Base-by-base conservation (phyloP, 2,888 invertebrate genomes). In the Hypomecis atomaria region DNA sequence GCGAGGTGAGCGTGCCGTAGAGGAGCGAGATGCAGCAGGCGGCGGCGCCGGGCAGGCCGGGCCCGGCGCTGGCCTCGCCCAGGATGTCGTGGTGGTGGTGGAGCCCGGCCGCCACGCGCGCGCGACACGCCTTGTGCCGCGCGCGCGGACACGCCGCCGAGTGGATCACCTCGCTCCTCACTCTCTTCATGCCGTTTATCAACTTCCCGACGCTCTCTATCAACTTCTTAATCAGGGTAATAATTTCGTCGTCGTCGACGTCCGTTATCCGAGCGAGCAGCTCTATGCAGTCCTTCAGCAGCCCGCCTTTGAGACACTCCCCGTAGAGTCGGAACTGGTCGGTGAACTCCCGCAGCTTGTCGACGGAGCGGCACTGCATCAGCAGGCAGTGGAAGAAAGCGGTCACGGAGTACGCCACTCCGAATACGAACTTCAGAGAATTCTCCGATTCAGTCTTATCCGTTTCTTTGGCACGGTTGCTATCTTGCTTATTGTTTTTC, bases 41-140 rank as follows among this genome's bases (percentile, higher is more conserved):
- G 34, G 93, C 85, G 11, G 92, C 83, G 43, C 86, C 75, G 56
- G 88, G 85, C 49, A 88, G 84, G 1, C 87, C 87, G 5, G 86
- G 84, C 1, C 87, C 87, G 5, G 86, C 72, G 63, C 88, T 78
- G 6, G 93, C 88, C 6, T 87, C 87, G 0, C 95, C 95, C 33
- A 95, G 88, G 0, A 93, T 78, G 71, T 94, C 93, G 69, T 94
- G 94, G 74, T 95, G 95, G 73, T 95, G 95, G 76, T 94, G 93
- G 80, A 89, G 85, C 49, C 92, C 92, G 5, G 87, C 87, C 6
- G 83, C 82, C n/a, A 90, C 84, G 6, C 92, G 76, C 60, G 79
- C 80, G 0, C 89, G 81, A 67, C 94, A 95, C 13, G 81, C 85
- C 58, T 93, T 94, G 74, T 95, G 95, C 42, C 93, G 85, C 0